Base-by-base conservation (phyloP, 2,113 vertebrate genomes). In the Serinus canaria region DNA sequence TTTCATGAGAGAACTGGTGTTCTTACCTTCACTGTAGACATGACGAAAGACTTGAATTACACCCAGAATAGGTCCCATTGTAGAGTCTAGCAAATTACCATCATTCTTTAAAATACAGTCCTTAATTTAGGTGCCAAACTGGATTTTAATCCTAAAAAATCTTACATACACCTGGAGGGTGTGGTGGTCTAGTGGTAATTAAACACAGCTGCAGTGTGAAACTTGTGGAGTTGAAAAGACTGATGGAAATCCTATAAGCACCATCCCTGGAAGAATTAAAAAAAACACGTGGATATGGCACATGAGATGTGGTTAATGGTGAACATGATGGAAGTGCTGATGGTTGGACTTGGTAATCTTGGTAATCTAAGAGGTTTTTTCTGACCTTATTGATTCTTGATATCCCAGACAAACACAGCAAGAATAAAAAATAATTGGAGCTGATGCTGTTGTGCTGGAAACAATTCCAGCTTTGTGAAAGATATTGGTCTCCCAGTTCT, bases 201-300 rank as follows among this genome's bases (percentile, higher is more conserved):
- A 56, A 90, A 88, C 49, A 86, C 79, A 94, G 73, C 72, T 96
- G 84, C 41, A 67, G 25, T 56, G 24, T 94, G 92, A 90, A 95
- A 82, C 53, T n/a, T 53, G 28, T 21, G 20, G n/a, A 85, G 79
- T 84, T 79, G 46, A 20, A 52, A 64, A 56, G 53, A 31, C 33
- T 84, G 56, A n/a, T 90, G 39, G 59, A 90, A 49, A 43, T 73
- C 28, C 56, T 94, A n/a, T 37, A 8, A 44, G 16, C 35, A 43
- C 25, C 35, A 77, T 37, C 15, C 15, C 31, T 63, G 14, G 18
- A 63, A 56, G 35, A 56, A 22, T 37, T 39, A 6, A 63, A 13
- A 82, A 43, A 53, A 27, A 2, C 19, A 3, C 6, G 8, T 43
- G 35, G 30, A 11, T 69, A 24, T 50, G 21, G 35, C 19, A 17